Percentiles rank a stretch among this genome's conserved stretches.
Evolutionary conservation across 2,113 vertebrate species (phyloP).

Genomic region (Ctenodactylus gundi): DNA sequence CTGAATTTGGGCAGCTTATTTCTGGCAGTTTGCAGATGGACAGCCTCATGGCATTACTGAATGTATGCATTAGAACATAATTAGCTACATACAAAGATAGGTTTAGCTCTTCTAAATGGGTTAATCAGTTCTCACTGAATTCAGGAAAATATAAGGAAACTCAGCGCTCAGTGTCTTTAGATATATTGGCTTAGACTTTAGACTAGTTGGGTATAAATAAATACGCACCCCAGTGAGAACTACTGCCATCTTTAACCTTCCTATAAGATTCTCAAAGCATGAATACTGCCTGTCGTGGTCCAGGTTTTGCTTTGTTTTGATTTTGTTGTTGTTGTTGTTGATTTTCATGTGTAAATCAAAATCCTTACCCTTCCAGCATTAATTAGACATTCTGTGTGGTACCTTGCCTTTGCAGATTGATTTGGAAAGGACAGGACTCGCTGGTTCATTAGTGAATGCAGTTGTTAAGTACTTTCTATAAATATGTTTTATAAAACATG

Average conservation of each 20-base stretch:
- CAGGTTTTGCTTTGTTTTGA: background rate
- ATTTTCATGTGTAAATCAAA: background rate
- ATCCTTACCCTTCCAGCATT: background rate
- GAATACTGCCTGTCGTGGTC: background rate
- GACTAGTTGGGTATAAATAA: slow-evolving; percentile 43
- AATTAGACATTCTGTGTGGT: background rate
- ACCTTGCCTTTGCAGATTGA: background rate
- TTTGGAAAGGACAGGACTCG: background rate
- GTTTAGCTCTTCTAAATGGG: slow-evolving; percentile 79
- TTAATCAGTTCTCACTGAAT: slow-evolving; percentile 77
- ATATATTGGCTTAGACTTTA: slow-evolving; percentile 28
- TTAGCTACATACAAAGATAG: slow-evolving; percentile 78
- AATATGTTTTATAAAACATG: background rate
- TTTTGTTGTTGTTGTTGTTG: slow-evolving; percentile 12
- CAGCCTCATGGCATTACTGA: slow-evolving; percentile 80
- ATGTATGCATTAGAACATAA: slow-evolving; percentile 82
- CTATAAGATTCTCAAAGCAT: slow-evolving; percentile 9
- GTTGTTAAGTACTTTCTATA: background rate
- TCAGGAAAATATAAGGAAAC: slow-evolving; percentile 59
- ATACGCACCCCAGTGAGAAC: background rate
- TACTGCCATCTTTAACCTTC: background rate
- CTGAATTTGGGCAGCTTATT: slow-evolving; percentile 80
- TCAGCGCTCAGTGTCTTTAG: slow-evolving; percentile 17
- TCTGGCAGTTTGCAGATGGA: slow-evolving; percentile 80
- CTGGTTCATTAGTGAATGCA: background rate